phyloP scores from a whole-genome alignment of 1,140 invertebrate genomes.

The Galleria mellonella region DNA sequence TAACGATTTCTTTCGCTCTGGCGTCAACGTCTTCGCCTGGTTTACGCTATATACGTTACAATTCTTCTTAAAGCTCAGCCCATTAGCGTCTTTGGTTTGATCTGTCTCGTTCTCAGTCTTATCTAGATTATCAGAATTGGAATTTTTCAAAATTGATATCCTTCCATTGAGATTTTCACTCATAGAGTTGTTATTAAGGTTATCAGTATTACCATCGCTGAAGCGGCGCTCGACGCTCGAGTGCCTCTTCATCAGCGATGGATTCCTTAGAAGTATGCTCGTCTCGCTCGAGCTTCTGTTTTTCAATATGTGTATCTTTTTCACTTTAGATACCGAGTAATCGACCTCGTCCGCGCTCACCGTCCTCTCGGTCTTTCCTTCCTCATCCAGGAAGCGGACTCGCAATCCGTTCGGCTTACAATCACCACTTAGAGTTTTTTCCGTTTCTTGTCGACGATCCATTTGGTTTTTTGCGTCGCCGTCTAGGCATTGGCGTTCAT shows the following conservation, averaged over 20 bases:
- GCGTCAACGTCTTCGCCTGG: conserved; percentile 64
- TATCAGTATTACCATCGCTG: conserved; percentile 49
- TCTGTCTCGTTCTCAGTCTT: conserved; percentile 43
- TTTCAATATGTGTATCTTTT: conserved; percentile 69
- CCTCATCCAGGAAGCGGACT: conserved; percentile 63
- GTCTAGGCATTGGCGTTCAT: conserved; percentile 56
- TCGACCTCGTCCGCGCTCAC: conserved; percentile 67
- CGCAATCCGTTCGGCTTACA: conserved; percentile 48
- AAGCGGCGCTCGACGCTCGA: conserved; percentile 43
- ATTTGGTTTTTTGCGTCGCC: conserved; percentile 47
- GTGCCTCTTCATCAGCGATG: conserved; percentile 54
- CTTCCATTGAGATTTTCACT: conserved; percentile 58
- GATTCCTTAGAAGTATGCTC: conserved; percentile 62
- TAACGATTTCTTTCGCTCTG: conserved; percentile 54
- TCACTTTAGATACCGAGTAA: conserved; percentile 44
- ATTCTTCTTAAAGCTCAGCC: conserved; percentile 62
- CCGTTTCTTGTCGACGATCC: conserved; percentile 46
- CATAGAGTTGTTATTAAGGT: conserved; percentile 61
- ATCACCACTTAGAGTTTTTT: conserved; percentile 35
- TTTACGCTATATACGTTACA: conserved; percentile 71
- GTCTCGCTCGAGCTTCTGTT: conserved; percentile 71
- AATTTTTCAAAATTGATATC: conserved; percentile 15
- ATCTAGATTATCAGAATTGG: conserved; percentile 9
- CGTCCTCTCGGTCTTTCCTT: conserved; percentile 66
- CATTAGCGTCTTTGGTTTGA: conserved; percentile 52